phyloP scores from a whole-genome alignment of 2,888 invertebrate genomes.

The Pheosia tremula region DNA sequence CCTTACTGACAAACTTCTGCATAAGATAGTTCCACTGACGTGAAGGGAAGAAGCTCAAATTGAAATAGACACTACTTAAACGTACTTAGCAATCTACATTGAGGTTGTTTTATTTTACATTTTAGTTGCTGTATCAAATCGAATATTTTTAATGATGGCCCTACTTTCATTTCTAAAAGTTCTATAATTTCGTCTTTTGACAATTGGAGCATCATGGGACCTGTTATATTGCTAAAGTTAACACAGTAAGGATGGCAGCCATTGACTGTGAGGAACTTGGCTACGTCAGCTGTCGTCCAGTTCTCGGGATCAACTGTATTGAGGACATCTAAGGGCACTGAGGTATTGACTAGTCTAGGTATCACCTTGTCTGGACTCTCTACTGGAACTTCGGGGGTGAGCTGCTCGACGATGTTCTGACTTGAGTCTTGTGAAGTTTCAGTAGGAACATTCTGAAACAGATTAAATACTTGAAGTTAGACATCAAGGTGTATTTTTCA shows the following conservation, averaged over 20 bases:
- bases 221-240: slow-evolving; percentile 89
- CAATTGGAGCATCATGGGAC: slow-evolving; percentile 90
- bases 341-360: slow-evolving; percentile 86
- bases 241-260: slow-evolving; percentile 91
- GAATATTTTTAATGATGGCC: slow-evolving; percentile 96
- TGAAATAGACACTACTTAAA: slow-evolving; percentile 35
- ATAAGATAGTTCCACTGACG: slow-evolving; percentile 10
- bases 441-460: slow-evolving; percentile 48
- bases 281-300: slow-evolving; percentile 94
- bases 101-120: slow-evolving; percentile 91
- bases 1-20: slow-evolving; percentile 8
- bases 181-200: slow-evolving; percentile 96
- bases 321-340: slow-evolving; percentile 76
- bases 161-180: slow-evolving; percentile 96
- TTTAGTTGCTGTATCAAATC: slow-evolving; percentile 96
- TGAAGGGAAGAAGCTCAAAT: slow-evolving; percentile 22
- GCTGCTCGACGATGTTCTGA: slow-evolving; percentile 49
- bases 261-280: slow-evolving; percentile 94
- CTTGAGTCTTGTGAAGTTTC: slow-evolving; percentile 57
- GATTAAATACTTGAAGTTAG: background rate
- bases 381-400: slow-evolving; percentile 40
- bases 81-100: slow-evolving; percentile 79
- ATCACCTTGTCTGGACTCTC: slow-evolving; percentile 83
- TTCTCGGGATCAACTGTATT: slow-evolving; percentile 78
- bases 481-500: background rate